These are phyloP conservation scores for Plutella xylostella DNA, from an alignment of 2,888 invertebrate genomes.

Conservation along the genomic window DNA sequence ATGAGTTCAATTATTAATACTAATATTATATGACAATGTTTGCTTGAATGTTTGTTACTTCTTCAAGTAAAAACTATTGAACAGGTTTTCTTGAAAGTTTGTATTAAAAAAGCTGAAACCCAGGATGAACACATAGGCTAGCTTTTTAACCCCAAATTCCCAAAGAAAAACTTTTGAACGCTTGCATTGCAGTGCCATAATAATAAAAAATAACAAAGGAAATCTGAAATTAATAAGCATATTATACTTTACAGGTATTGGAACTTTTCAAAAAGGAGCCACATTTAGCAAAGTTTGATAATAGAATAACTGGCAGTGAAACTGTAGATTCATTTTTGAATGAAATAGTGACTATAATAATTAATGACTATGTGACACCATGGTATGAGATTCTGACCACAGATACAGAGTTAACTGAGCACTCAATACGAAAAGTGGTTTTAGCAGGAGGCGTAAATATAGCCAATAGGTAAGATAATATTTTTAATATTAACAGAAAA, in stretches of 20 bases:
- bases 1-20: too few relatives aligned
- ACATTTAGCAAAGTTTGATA: conserved; percentile 46
- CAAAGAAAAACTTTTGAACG: too few relatives aligned
- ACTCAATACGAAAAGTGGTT: conserved; percentile 76
- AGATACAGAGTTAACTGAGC: conserved; percentile 78
- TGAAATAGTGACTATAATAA: conserved; percentile 83
- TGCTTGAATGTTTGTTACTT: too few relatives aligned
- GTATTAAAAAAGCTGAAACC: too few relatives aligned
- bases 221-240: not conserved
- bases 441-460: conserved; percentile 74
- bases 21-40: too few relatives aligned
- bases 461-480: conserved; percentile 75
- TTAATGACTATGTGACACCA: conserved; percentile 85
- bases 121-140: too few relatives aligned
- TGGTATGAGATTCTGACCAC: conserved; percentile 77
- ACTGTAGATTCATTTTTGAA: conserved; percentile 88
- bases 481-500: not conserved
- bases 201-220: not conserved
- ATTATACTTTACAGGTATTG: conserved; percentile 34
- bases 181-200: too few relatives aligned
- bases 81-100: too few relatives aligned
- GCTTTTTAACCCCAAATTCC: too few relatives aligned
- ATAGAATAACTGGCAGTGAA: conserved; percentile 84
- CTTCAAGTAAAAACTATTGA: too few relatives aligned
- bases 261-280: conserved; percentile 39